A percentile compares a stretch with the other conserved stretches of the same genome.
Evolutionary conservation across 2,113 vertebrate genomes (phyloP).

Genomic region (Pachypanchax playfairii): DNA sequence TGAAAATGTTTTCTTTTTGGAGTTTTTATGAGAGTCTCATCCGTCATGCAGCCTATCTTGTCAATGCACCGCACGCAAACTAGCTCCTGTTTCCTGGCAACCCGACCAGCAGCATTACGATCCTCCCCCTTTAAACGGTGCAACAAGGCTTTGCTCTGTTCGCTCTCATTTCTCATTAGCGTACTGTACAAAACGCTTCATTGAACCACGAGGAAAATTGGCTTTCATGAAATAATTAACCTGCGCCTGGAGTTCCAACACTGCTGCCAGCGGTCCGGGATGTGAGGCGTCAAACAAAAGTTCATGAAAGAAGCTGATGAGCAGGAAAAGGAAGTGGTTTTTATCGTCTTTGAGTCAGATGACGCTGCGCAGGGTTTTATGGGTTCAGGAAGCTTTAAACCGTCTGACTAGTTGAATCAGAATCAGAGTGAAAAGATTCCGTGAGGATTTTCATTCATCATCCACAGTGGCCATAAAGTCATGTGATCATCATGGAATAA

Average conservation of each 20-base stretch:
- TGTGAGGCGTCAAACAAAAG: constrained; percentile 25
- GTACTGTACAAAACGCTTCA: constrained; percentile 54
- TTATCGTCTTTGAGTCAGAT: not conserved
- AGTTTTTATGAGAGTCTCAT: constrained; percentile 33
- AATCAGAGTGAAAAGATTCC: not conserved
- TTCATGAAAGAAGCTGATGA: constrained; percentile 30
- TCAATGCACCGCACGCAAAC: constrained; percentile 65
- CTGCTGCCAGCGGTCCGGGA: constrained; percentile 33
- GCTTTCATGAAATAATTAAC: constrained; percentile 64
- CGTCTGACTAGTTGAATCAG: not conserved
- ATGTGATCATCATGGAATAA: too few relatives aligned
- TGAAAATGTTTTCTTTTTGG: not conserved
- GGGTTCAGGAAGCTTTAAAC: constrained; percentile 12
- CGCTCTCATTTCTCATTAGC: constrained; percentile 65
- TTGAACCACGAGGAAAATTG: constrained; percentile 56
- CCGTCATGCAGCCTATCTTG: constrained; percentile 49
- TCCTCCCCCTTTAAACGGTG: constrained; percentile 48
- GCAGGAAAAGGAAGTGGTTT: constrained; percentile 30
- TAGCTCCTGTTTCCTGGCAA: constrained; percentile 75
- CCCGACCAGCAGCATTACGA: constrained; percentile 51
- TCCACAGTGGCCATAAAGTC: not conserved
- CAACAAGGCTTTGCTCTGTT: constrained; percentile 64
- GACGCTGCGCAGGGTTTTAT: constrained; percentile 15
- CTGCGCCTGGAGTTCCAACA: constrained; percentile 22
- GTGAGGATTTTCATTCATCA: not conserved